Evolutionary conservation across 2,113 vertebrate genomes (phyloP), one percentile per base, ranked within the genome.

Genomic region (Percina caprodes): DNA sequence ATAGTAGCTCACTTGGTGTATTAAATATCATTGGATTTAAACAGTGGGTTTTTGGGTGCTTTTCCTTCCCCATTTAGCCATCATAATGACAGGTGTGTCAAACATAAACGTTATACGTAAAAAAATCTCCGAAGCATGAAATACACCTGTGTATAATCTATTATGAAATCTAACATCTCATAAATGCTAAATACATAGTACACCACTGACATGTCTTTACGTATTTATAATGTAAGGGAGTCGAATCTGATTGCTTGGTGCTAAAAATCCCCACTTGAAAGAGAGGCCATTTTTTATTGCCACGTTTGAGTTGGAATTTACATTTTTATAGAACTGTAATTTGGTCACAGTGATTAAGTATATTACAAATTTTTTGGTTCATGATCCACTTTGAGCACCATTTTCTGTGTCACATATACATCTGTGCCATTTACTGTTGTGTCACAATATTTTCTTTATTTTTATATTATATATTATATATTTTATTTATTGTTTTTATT

Each of bases 251-350:
- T 84, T 78, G 74, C 26, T 16, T 56, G 58, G 68, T 70, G 66
- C 39, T 68, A 74, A 67, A 83, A 69, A 69, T 1, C 66, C 60
- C 66, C 21, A 21, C 49, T 59, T 73, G 14, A 81, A 82, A 66
- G 24, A 62, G 52, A 67, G 74, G 49, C 71, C 49, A 61, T 67
- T 78, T 78, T 68, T 51, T 74, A 79, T 66, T 58, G 68, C 63
- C 46, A 76, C 24, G 10, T 80, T 84, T 81, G 71, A 78, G 49
- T n/a, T 12, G 0, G 46, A 85, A 92, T 92, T 86, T 46, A 60
- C 84, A 89, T 92, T 88, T 90, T 93, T 89, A 88, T 92, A 66
- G 77, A 79, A 79, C 60, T 79, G 71, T 89, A 87, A 89, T 74
- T 81, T 77, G 60, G 68, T 88, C 79, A 80, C 79, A 87, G 74